Percentiles rank a stretch among this genome's conserved stretches.
Evolutionary conservation across 2,797 vertebrate species (phyloP).

Genomic region (Hypotaenidia philippensis): DNA sequence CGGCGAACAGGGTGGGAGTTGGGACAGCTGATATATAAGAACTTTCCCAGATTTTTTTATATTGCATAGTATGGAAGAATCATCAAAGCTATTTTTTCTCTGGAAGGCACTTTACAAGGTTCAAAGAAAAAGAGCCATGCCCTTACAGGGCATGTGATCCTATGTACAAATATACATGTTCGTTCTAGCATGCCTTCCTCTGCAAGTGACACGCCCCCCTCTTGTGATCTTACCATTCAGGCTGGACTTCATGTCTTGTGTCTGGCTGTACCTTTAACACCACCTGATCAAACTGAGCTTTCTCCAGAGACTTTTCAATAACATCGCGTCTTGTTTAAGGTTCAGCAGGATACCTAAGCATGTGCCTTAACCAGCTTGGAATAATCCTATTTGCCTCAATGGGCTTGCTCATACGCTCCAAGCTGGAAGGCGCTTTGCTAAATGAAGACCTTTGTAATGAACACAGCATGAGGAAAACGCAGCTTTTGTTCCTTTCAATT

Average conservation of each 20-base stretch:
- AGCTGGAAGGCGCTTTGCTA: background rate
- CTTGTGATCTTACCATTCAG: accelerated
- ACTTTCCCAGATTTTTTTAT: background rate
- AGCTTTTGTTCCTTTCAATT: conserved; percentile 24
- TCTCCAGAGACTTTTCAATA: background rate
- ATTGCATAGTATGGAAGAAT: background rate
- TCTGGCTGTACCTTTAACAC: background rate
- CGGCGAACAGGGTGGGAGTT: background rate
- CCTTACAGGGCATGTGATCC: background rate
- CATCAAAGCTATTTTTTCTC: background rate
- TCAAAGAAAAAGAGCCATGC: background rate
- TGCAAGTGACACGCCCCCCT: background rate
- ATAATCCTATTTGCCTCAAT: conserved; percentile 5
- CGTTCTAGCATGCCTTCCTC: background rate
- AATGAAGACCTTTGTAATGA: conserved; percentile 5
- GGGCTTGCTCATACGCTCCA: background rate
- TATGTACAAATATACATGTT: accelerated
- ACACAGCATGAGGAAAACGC: background rate
- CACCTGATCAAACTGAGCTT: background rate
- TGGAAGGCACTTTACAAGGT: background rate
- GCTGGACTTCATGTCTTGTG: background rate
- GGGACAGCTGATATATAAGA: background rate
- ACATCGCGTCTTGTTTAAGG: background rate
- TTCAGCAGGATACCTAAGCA: background rate
- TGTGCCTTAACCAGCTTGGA: background rate